phyloP scores from a whole-genome alignment of 2,113 vertebrate species.

The Lasiurus borealis region DNA sequence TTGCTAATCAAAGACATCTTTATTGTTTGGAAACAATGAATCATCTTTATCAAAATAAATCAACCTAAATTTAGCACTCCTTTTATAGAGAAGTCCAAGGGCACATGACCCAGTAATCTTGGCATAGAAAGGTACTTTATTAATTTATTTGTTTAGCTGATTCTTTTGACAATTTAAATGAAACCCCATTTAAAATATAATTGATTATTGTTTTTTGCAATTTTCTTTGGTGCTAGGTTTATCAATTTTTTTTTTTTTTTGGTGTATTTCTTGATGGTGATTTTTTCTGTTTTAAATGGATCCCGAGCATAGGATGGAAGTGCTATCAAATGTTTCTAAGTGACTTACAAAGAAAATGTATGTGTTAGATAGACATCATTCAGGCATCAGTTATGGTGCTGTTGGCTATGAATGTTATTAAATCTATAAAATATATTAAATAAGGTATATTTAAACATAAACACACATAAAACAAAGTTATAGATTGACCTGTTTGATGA shows the following conservation, averaged over 20 bases:
- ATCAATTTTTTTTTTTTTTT: not conserved
- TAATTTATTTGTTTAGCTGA: conserved; percentile 55
- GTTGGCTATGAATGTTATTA: conserved; percentile 18
- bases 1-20: conserved; percentile 58
- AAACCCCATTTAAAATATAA: conserved; percentile 53
- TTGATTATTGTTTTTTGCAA: conserved; percentile 14
- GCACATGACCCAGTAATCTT: not conserved
- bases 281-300: conserved; percentile 22
- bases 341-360: conserved; percentile 13
- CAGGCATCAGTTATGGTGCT: not conserved
- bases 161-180: not conserved
- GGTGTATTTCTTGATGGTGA: not conserved
- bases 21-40: conserved; percentile 62
- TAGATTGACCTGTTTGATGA: conserved; percentile 38
- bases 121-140: conserved; percentile 55
- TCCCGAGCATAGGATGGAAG: not conserved
- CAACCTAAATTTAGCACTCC: conserved; percentile 31
- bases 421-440: conserved; percentile 60
- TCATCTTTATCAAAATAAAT: not conserved
- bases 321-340: conserved; percentile 19
- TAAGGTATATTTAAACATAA: conserved; percentile 47
- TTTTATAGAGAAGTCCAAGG: conserved; percentile 59
- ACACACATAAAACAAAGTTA: conserved; percentile 26
- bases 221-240: not conserved
- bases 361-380: conserved; percentile 36